Evolutionary conservation across 1,140 invertebrate genomes (phyloP).

Genomic region (Babylonia areolata): DNA sequence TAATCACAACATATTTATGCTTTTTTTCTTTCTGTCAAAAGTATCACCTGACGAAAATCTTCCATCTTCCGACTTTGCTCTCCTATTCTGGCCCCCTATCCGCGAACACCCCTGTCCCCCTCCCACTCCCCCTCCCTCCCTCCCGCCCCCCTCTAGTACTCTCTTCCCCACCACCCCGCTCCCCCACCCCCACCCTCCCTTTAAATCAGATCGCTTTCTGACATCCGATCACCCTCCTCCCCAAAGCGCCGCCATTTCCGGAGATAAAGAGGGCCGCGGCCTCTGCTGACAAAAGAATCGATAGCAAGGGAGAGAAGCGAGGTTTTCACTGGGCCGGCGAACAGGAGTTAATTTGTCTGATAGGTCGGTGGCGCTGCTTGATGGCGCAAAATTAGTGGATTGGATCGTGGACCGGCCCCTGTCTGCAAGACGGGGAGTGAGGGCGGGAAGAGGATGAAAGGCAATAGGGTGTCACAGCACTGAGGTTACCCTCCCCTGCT

Average conservation of each 20-base stretch:
- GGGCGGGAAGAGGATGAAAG: background rate
- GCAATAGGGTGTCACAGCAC: no score
- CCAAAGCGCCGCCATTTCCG: background rate
- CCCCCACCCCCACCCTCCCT: background rate
- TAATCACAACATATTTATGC: no score
- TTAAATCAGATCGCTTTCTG: constrained; percentile 23
- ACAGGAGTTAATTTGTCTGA: constrained; percentile 44
- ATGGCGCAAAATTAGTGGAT: constrained; percentile 37
- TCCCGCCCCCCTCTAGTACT: background rate
- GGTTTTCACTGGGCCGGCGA: constrained; percentile 27
- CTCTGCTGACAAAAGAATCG: constrained; percentile 6
- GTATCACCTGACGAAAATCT: no score
- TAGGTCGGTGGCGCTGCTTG: constrained; percentile 25
- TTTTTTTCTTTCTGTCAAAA: no score
- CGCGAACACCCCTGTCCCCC: background rate
- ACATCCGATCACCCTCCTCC: background rate
- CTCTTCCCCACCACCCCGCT: background rate
- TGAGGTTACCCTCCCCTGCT: no score
- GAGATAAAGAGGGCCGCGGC: constrained; percentile 15
- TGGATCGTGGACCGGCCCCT: constrained; percentile 11
- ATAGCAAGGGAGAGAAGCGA: background rate
- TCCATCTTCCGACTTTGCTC: no score
- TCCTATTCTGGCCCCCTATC: background rate
- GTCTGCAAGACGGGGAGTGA: constrained; percentile 2
- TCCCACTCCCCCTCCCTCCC: background rate